These are phyloP conservation scores for Cyprinodon diabolis DNA, from an alignment of 2,797 vertebrate genomes.

Conservation along the genomic window DNA sequence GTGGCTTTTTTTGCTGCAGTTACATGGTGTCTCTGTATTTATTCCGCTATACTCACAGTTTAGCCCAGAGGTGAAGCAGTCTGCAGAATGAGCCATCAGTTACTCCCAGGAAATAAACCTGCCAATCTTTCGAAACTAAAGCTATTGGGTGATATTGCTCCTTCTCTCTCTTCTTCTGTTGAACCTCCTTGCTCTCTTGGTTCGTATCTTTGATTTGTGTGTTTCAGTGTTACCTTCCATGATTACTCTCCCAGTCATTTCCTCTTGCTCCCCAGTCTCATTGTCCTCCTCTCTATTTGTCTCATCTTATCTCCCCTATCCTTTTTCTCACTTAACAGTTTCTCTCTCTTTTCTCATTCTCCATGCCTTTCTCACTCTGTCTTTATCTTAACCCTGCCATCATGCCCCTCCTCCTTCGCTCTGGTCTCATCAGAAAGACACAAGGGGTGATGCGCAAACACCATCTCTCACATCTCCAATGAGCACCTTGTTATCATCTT, in stretches of 20 bases:
- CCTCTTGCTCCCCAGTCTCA: conserved; percentile 37
- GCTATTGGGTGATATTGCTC: conserved; percentile 6
- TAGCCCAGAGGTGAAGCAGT: conserved; percentile 38
- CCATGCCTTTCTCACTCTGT: conserved; percentile 12
- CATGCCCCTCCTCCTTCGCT: conserved; percentile 34
- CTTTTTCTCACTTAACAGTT: conserved; percentile 33
- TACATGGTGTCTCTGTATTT: conserved; percentile 7
- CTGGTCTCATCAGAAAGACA: conserved; percentile 58
- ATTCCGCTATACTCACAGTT: conserved; percentile 18
- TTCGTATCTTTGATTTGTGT: conserved; percentile 43
- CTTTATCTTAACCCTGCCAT: conserved; percentile 62
- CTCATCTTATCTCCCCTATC: conserved; percentile 56
- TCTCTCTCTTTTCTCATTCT: conserved; percentile 33
- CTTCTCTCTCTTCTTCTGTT: conserved; percentile 20
- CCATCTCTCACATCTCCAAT: conserved; percentile 74
- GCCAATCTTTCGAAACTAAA: conserved; percentile 41
- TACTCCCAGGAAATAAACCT: conserved; percentile 61
- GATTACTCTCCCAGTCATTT: conserved; percentile 57
- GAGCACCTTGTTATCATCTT: conserved; percentile 79
- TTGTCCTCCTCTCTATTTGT: conserved; percentile 58
- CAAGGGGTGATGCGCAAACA: conserved; percentile 56
- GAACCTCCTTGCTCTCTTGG: conserved; percentile 25
- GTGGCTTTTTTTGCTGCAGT: conserved; percentile 3
- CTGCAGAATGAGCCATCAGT: conserved; percentile 43
- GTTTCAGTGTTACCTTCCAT: conserved; percentile 44